Percentiles rank a stretch among this genome's conserved stretches.
Evolutionary conservation across 2,113 vertebrate species (phyloP).

Genomic region (Panthera leo): DNA sequence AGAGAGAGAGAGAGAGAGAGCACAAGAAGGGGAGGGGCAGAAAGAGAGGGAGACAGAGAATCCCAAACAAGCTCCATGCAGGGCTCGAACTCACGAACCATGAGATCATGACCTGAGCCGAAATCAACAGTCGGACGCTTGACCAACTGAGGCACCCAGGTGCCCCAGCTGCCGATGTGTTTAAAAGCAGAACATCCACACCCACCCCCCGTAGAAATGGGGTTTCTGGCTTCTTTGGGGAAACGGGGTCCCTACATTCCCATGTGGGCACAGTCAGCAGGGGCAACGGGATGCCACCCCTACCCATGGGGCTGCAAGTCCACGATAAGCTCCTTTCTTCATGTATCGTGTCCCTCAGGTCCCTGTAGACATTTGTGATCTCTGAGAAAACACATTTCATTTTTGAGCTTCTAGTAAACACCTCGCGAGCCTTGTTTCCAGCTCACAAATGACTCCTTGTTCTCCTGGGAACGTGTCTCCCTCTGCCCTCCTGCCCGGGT

Average conservation of each 20-base stretch:
- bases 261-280: not conserved
- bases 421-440: not conserved
- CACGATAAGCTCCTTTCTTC: not conserved
- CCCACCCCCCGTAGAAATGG: too few species aligned
- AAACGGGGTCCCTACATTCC: not conserved
- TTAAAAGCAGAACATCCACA: not conserved
- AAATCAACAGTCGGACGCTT: too few species aligned
- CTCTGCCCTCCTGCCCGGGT: accelerated
- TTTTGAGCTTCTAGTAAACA: not conserved
- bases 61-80: too few species aligned
- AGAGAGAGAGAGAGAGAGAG: too few species aligned
- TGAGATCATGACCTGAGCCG: too few species aligned
- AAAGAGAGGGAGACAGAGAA: too few species aligned
- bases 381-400: not conserved
- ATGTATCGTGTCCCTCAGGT: not conserved
- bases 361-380: not conserved
- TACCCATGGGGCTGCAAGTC: not conserved
- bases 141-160: too few species aligned
- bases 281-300: not conserved
- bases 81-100: too few species aligned
- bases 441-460: accelerated
- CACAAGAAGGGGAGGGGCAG: too few species aligned
- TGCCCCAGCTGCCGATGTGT: not conserved
- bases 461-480: not conserved
- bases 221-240: not conserved